Evolutionary conservation across 1,140 invertebrate species (phyloP).

Genomic region (Antheraea pernyi): DNA sequence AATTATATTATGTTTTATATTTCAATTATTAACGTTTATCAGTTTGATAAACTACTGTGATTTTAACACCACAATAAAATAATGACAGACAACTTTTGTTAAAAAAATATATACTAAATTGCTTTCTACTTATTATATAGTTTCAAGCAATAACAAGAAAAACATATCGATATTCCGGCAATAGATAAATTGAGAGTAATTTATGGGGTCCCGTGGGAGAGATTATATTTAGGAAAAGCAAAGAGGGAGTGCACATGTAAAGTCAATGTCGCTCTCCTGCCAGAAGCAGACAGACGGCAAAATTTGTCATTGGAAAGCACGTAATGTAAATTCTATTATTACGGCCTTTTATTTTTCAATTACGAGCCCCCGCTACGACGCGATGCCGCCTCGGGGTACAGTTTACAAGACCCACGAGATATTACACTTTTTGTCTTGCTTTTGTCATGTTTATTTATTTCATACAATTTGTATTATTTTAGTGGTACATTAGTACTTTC

Average conservation of each 20-base stretch:
- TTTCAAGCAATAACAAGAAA: background rate
- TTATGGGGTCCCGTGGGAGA: background rate
- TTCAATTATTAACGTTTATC: no score
- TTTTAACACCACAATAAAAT: no score
- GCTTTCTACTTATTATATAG: no score
- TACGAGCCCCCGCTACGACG: slow-evolving; percentile 61
- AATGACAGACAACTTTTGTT: no score
- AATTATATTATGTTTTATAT: no score
- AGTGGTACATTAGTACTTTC: background rate
- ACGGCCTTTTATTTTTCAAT: slow-evolving; percentile 79
- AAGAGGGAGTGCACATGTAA: slow-evolving; percentile 25
- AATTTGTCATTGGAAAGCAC: slow-evolving; percentile 75
- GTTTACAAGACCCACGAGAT: slow-evolving; percentile 52
- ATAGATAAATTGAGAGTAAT: background rate
- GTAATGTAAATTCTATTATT: slow-evolving; percentile 79
- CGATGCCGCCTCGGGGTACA: slow-evolving; percentile 61
- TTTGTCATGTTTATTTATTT: slow-evolving; percentile 8
- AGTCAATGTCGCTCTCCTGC: slow-evolving; percentile 58
- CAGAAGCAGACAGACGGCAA: slow-evolving; percentile 69
- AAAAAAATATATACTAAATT: no score
- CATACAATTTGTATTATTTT: slow-evolving; percentile 3
- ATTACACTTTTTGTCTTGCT: slow-evolving; percentile 32
- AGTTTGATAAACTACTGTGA: no score
- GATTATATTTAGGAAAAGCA: slow-evolving; percentile 6
- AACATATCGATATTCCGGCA: background rate